Evolutionary conservation across 35 echinoderm and acorn worm species (phyloP).

Genomic region (Amphiura filiformis): DNA sequence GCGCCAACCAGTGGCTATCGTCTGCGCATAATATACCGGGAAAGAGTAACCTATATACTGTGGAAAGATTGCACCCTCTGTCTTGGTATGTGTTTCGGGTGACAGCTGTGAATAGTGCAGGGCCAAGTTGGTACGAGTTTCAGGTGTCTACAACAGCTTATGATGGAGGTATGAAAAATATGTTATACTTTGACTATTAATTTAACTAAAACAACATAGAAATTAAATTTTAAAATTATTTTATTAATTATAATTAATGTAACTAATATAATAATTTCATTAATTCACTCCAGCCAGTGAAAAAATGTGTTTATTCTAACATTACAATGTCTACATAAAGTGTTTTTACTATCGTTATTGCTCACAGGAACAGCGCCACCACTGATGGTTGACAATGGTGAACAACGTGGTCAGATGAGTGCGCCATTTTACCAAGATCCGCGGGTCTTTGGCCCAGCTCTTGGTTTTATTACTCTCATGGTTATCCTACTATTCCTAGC

Average conservation of each 20-base stretch:
- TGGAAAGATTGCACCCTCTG: slow-evolving; percentile 68
- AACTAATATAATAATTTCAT: too few species aligned
- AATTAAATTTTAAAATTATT: too few species aligned
- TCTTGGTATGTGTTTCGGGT: slow-evolving; percentile 90
- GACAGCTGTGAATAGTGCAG: slow-evolving; percentile 89
- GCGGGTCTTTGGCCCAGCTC: background rate
- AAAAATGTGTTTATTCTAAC: too few species aligned
- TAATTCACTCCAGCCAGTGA: too few species aligned
- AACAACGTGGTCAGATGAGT: background rate
- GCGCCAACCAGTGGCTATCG: slow-evolving; percentile 48
- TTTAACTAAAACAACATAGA: too few species aligned
- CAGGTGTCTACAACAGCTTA: slow-evolving; percentile 64
- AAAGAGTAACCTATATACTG: slow-evolving; percentile 42
- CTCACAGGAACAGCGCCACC: background rate
- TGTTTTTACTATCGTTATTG: too few species aligned
- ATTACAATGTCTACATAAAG: too few species aligned
- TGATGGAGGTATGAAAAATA: slow-evolving; percentile 63
- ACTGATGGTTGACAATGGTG: background rate
- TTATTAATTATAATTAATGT: too few species aligned
- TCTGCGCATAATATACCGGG: slow-evolving; percentile 69
- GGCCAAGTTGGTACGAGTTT: slow-evolving; percentile 65
- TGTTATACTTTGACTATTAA: too few species aligned
- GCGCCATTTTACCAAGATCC: background rate
- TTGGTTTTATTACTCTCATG: background rate
- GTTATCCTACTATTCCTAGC: background rate